phyloP scores from a whole-genome alignment of 2,888 invertebrate species.

The Dysmachus trigonus region DNA sequence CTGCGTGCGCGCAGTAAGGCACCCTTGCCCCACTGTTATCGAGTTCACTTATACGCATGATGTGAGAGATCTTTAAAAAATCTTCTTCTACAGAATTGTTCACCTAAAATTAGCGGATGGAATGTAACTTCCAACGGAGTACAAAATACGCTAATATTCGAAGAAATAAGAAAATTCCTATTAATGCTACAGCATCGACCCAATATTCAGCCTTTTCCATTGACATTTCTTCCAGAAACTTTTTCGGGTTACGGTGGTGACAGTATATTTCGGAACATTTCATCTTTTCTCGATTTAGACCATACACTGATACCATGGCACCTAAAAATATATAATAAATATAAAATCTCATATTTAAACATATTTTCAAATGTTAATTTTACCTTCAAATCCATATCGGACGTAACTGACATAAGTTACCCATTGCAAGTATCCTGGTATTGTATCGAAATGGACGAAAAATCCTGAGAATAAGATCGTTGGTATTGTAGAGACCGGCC shows the following conservation, averaged over 20 bases:
- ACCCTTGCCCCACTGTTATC: not conserved
- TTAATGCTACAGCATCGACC: constrained; percentile 84
- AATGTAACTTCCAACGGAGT: constrained; percentile 79
- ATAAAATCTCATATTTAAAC: not conserved
- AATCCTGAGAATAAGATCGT: constrained; percentile 93
- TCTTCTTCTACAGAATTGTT: not conserved
- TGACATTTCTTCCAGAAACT: constrained; percentile 86
- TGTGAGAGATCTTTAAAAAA: not conserved
- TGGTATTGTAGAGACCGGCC: constrained; percentile 91
- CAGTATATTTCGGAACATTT: constrained; percentile 85
- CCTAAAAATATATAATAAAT: constrained; percentile 61
- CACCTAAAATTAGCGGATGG: constrained; percentile 61
- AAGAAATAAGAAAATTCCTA: constrained; percentile 80
- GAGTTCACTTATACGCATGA: not conserved
- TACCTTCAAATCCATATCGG: constrained; percentile 88
- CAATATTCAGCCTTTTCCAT: constrained; percentile 82
- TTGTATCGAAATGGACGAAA: constrained; percentile 91
- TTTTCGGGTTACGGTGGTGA: constrained; percentile 81
- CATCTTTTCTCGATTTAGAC: constrained; percentile 81
- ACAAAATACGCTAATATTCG: constrained; percentile 84
- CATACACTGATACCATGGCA: constrained; percentile 90
- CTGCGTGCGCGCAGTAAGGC: not conserved
- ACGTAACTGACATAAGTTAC: constrained; percentile 90
- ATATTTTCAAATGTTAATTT: not conserved
- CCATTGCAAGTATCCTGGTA: constrained; percentile 89